A percentile compares a stretch with the other conserved stretches of the same genome.
Evolutionary conservation across 2,113 vertebrate species (phyloP).

Genomic region (Cinclus cinclus): DNA sequence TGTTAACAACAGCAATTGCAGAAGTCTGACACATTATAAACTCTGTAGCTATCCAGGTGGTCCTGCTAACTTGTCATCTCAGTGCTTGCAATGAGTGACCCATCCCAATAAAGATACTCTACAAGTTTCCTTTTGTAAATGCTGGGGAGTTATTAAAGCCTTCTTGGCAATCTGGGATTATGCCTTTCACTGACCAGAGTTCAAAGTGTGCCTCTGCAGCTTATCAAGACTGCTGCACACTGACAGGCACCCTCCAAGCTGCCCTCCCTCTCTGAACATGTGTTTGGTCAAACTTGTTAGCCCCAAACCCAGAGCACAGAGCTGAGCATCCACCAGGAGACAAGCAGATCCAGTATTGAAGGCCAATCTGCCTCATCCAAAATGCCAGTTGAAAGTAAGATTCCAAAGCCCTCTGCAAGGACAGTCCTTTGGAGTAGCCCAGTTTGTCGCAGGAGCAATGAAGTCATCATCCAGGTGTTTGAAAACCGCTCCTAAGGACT

Average conservation of each 20-base stretch:
- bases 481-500: neutral
- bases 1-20: neutral
- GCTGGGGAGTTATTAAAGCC: neutral
- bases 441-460: neutral
- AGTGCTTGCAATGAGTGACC: neutral
- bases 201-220: neutral
- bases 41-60: neutral
- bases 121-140: neutral
- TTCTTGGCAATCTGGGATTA: neutral
- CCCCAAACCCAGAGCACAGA: neutral
- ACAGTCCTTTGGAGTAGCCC: neutral
- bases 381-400: neutral
- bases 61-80: neutral
- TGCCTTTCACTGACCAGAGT: neutral
- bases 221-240: neutral
- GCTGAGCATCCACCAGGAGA: neutral
- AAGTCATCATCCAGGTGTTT: neutral
- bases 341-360: neutral
- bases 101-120: neutral
- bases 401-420: neutral
- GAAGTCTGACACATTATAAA: neutral
- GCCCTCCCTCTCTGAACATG: neutral
- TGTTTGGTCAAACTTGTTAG: neutral
- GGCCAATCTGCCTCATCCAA: neutral
- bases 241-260: neutral